Conservation (phyloP, 2,888 invertebrate genomes). For the Cinara cedri region DNA sequence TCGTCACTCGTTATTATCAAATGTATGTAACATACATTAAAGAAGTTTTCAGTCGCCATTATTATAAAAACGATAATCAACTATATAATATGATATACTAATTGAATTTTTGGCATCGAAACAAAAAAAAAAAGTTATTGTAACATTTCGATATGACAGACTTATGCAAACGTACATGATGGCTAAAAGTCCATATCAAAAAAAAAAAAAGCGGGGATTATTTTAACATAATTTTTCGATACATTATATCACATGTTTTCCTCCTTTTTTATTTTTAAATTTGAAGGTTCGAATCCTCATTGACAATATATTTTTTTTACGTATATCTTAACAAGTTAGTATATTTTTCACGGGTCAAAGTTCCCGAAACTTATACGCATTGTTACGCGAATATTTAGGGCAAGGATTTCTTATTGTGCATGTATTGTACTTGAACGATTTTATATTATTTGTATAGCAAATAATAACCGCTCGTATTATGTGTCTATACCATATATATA, state of each 20-base stretch:
- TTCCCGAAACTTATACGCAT: neutral
- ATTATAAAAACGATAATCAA: neutral
- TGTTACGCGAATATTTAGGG: constrained; percentile 28
- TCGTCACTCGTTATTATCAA: neutral
- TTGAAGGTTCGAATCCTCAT: neutral
- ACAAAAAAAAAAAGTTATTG: neutral
- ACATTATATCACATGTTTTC: too few species aligned
- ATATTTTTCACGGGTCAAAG: constrained; percentile 29
- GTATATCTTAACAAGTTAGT: neutral
- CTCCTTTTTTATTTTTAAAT: too few species aligned
- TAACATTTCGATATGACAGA: neutral
- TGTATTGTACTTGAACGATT: neutral
- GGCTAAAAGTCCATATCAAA: too few species aligned
- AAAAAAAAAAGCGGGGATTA: constrained; percentile 4
- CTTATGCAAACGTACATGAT: neutral
- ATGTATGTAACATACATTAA: constrained; percentile 1
- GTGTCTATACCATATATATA: neutral
- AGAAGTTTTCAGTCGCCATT: neutral
- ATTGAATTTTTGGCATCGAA: constrained; percentile 24
- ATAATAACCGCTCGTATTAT: neutral
- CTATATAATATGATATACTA: neutral
- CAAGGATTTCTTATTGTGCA: constrained; percentile 36
- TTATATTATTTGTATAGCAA: neutral
- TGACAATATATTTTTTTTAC: neutral
- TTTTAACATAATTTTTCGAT: too few species aligned